Evolutionary conservation across 2,113 vertebrate species (phyloP), one percentile per base, ranked within the genome.

Genomic region (Elanus axillaris): DNA sequence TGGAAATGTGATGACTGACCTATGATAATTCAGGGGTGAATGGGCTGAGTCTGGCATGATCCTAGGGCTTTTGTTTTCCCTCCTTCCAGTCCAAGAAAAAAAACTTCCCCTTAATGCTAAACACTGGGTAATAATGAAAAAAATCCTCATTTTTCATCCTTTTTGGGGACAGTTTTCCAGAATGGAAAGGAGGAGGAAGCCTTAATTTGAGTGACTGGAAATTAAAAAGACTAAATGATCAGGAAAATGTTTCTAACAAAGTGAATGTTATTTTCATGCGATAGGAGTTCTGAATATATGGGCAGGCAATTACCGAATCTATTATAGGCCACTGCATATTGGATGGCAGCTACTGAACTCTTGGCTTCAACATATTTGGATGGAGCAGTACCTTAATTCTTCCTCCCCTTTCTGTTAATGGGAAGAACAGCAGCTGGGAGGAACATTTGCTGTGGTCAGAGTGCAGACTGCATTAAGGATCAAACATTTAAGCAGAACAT

Each of bases 361-460:
- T 88, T 66, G 34, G 48, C 84, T 96, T 92, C 81, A 89, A 66
- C 64, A 36, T 68, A 22, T 95, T 97, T 52, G 23, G 85, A 67
- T 34, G 88, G 78, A 78, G 78, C 16, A 71, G 87, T 89, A 93
- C 89, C 83, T 90, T 96, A 82, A 94, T 97, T 96, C 79, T 96
- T 90, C 60, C 93, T 77, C 48, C 68, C 43, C 32, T 63, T 97
- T 94, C 89, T 94, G 93, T 90, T 97, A 97, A 97, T 74, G 50
- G 77, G 89, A 91, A 95, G 91, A 97, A 93, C 45, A 98, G 96
- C 97, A 97, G 96, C 97, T 97, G 94, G 50, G 82, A 96, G 52
- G 90, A 97, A 97, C 96, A 97, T 97, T 97, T 98, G 96, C 96
- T 96, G 66, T 93, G 81, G 90, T 86, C 71, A 96, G 77, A 96